phyloP scores from a whole-genome alignment of 2,797 vertebrate genomes.

The Thaleichthys pacificus region DNA sequence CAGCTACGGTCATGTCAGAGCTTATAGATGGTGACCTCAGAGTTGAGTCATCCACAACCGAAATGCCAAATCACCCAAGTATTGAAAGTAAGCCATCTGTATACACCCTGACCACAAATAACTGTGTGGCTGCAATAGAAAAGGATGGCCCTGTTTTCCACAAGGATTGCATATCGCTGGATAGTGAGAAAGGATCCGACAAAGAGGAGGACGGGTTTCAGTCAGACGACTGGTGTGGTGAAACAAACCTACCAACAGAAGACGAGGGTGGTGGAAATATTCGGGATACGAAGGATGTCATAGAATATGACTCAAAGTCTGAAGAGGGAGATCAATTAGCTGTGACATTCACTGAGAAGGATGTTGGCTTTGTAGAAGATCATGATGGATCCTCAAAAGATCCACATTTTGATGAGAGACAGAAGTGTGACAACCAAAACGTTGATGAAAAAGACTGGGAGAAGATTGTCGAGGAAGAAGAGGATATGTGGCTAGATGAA shows the following conservation, averaged over 20 bases:
- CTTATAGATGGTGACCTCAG: background rate
- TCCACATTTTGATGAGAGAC: slow-evolving; percentile 5
- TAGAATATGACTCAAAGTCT: background rate
- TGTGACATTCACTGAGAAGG: background rate
- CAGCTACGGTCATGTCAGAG: background rate
- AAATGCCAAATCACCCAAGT: background rate
- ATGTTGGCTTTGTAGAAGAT: slow-evolving; percentile 15
- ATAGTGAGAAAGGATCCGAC: slow-evolving; percentile 35
- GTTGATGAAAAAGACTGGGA: slow-evolving; percentile 52
- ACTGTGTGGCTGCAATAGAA: background rate
- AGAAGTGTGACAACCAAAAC: slow-evolving; percentile 4
- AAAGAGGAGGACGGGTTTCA: slow-evolving; percentile 19
- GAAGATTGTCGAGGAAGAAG: slow-evolving; percentile 58
- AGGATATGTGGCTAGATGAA: slow-evolving; percentile 20
- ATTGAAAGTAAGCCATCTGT: background rate
- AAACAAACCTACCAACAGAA: slow-evolving; percentile 23
- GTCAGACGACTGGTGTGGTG: background rate
- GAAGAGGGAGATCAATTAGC: slow-evolving; percentile 14
- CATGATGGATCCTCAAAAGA: background rate
- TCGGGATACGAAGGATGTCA: background rate
- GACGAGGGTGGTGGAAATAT: slow-evolving; percentile 6
- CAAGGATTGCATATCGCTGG: slow-evolving; percentile 10
- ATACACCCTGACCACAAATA: slow-evolving; percentile 11
- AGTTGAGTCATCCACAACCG: background rate
- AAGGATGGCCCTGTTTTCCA: background rate